Base-by-base conservation (phyloP, 2,113 vertebrate genomes). In the Pomatostomus ruficeps region DNA sequence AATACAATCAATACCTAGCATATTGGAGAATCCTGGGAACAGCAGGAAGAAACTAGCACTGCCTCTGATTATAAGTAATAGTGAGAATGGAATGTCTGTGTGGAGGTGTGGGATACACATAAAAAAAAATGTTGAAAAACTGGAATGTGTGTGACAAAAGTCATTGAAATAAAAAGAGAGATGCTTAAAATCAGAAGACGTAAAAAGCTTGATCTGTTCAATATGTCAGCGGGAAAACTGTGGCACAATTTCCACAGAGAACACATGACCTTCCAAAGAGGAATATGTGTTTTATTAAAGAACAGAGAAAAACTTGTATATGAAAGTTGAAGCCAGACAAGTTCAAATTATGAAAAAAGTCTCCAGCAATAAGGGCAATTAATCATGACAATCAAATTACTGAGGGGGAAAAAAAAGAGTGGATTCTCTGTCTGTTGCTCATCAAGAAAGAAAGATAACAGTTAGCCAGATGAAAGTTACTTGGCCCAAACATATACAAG, bases 341-440 rank as follows among this genome's bases (percentile, higher is more conserved):
- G 4, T 46, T 71, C 20, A 33, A 58, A 67, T 54, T 46, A 70
- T 55, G 13, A 46, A 68, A 70, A 49, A 51, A 17, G 13, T 54
- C 23, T 89, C 36, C 45, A 75, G 31, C 12, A 88, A 21, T 7
- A 66, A 33, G 20, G 14, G 23, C 23, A 83, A 72, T 72, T 48
- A 72, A 81, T 49, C 36, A 82, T 9, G 4, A 51, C 23, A 73
- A 88, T n/a, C 19, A 72, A 51, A 24, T 48, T n/a, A 54, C 36
- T 45, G 22, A 54, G 33, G 1, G 1, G 2, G 4, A 52, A 63
- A 59, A 38, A 55, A 58, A 74, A 62, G 0, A 1, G 6, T 22
- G 14, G 14, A 29, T 67, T 93, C 15, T 77, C 42, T 78, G 26
- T 26, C 48, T 75, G 14, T 40, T 68, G 17, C 15, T 75, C 57